Conservation (phyloP, 2,888 invertebrate species). For the Furcula furcula region DNA sequence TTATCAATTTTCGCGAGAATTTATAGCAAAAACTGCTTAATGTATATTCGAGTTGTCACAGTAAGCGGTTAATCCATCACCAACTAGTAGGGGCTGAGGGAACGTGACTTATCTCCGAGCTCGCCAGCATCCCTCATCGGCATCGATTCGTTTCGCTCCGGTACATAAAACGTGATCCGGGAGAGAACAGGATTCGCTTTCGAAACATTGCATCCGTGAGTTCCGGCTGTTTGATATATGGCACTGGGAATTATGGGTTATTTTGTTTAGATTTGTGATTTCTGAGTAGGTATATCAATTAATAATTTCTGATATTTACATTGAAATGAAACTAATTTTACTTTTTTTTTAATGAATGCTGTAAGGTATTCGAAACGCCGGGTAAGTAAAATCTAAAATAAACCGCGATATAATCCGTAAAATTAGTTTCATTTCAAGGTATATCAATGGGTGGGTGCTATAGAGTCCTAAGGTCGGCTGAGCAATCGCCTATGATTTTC, state of each 20-base stretch:
- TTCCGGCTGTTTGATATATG: conserved; percentile 21
- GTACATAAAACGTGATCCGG: conserved; percentile 50
- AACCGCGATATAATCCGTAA: too few relatives aligned
- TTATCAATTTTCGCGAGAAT: conserved; percentile 4
- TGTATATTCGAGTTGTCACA: conserved; percentile 19
- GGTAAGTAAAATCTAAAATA: too few relatives aligned
- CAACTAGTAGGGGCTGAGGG: conserved; percentile 38
- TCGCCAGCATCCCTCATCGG: conserved; percentile 57
- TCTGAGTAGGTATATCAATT: too few relatives aligned
- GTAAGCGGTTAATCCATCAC: conserved; percentile 35
- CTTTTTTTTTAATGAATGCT: too few relatives aligned
- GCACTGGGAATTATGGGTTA: conserved; percentile 15
- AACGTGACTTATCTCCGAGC: conserved; percentile 64
- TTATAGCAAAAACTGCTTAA: conserved; percentile 20
- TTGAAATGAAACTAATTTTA: too few relatives aligned
- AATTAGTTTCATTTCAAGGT: too few relatives aligned
- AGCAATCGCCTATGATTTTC: too few relatives aligned
- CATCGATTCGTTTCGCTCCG: conserved; percentile 55
- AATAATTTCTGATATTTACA: too few relatives aligned
- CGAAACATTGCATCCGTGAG: conserved; percentile 25
- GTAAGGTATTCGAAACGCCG: too few relatives aligned
- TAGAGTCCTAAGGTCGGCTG: too few relatives aligned
- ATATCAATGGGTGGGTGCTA: too few relatives aligned
- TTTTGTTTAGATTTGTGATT: too few relatives aligned
- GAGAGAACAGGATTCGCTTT: conserved; percentile 36